Conservation (phyloP, 2,888 invertebrate genomes). For the Zygothrica quintamaculata region DNA sequence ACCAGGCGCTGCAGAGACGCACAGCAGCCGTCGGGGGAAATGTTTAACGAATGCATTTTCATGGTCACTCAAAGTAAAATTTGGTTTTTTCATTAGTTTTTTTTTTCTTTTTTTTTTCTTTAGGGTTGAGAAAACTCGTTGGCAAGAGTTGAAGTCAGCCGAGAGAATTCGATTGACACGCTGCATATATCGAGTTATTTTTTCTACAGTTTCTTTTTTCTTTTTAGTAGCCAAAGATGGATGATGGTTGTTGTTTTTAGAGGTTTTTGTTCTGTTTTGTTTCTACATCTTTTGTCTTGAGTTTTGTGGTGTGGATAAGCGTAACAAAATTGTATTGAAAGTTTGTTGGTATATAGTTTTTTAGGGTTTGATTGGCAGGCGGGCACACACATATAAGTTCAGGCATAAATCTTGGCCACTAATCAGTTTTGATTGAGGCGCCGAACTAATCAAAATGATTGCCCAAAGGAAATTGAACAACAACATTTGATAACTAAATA, state of each 20-base stretch:
- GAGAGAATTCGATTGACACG: conserved; percentile 58
- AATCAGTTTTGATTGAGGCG: conserved; percentile 36
- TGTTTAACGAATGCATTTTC: conserved; percentile 80
- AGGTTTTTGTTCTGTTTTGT: conserved; percentile 1
- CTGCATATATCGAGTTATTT: neutral
- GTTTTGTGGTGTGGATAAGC: conserved; percentile 62
- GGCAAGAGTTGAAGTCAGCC: conserved; percentile 8
- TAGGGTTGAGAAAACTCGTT: conserved; percentile 13
- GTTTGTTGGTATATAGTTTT: conserved; percentile 40
- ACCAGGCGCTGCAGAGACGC: conserved; percentile 18
- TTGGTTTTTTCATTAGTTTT: conserved; percentile 36
- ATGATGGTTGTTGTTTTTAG: conserved; percentile 44
- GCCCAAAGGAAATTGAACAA: neutral
- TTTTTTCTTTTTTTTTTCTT: conserved; percentile 3
- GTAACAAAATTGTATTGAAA: conserved; percentile 65
- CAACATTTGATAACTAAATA: conserved; percentile 55
- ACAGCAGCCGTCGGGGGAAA: conserved; percentile 30
- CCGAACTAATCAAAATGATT: conserved; percentile 56
- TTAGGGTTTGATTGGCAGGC: conserved; percentile 20
- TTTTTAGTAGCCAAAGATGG: conserved; percentile 44
- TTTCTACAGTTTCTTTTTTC: conserved; percentile 1
- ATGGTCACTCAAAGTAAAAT: conserved; percentile 78
- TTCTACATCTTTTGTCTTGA: conserved; percentile 18
- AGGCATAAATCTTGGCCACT: conserved; percentile 12
- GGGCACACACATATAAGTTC: conserved; percentile 14